Conservation (phyloP, 2,797 vertebrate genomes). For the Chiloscyllium punctatum region DNA sequence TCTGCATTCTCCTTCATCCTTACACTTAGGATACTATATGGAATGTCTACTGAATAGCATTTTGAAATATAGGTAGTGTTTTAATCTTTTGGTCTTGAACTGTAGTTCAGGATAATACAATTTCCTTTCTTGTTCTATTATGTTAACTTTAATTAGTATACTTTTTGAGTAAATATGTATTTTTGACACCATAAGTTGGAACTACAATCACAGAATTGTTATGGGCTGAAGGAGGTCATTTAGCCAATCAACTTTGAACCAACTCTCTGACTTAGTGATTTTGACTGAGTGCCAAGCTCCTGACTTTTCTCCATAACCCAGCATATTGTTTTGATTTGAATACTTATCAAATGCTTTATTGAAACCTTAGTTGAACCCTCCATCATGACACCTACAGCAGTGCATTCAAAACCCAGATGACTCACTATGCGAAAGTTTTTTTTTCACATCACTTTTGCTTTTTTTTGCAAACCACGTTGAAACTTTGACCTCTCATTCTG, state of each 20-base stretch:
- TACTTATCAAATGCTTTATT: background rate
- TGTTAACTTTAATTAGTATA: too few relatives aligned
- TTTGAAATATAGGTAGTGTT: background rate
- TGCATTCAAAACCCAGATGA: too few relatives aligned
- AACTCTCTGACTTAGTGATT: background rate
- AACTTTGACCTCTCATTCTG: background rate
- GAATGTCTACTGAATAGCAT: background rate
- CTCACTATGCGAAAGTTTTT: background rate
- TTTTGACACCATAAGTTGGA: too few relatives aligned
- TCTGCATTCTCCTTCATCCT: background rate
- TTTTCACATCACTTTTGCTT: background rate
- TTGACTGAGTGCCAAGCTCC: background rate
- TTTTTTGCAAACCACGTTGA: background rate
- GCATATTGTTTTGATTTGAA: background rate
- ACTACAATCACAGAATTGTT: background rate
- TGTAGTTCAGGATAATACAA: background rate
- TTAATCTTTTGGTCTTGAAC: background rate
- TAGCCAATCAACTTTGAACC: background rate
- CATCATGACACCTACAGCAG: background rate
- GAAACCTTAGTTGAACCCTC: background rate
- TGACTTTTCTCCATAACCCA: background rate
- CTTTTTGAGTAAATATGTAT: too few relatives aligned
- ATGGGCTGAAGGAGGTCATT: background rate
- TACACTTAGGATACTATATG: background rate
- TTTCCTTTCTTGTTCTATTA: background rate